These are phyloP conservation scores for Penaeus chinensis DNA, from an alignment of 1,140 invertebrate species.

Conservation along the genomic window DNA sequence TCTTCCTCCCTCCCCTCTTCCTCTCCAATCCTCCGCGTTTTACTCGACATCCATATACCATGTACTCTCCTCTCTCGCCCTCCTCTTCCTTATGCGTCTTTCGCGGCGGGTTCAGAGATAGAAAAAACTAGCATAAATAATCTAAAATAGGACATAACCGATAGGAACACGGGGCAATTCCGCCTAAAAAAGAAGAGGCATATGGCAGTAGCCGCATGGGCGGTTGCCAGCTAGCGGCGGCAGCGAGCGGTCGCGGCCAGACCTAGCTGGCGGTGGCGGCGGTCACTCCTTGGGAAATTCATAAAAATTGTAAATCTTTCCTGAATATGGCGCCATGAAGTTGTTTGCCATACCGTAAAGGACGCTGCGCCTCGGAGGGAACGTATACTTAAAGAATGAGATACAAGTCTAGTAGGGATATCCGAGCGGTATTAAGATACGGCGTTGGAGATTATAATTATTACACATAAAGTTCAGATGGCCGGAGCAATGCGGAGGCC, in stretches of 20 bases:
- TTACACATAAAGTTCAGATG: too few relatives aligned
- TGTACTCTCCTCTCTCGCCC: neutral
- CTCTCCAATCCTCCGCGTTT: neutral
- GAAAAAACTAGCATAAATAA: too few relatives aligned
- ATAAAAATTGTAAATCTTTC: slow-evolving; percentile 29
- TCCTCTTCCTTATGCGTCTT: slow-evolving; percentile 7
- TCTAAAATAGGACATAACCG: neutral
- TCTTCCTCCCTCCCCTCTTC: neutral
- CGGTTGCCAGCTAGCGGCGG: slow-evolving; percentile 3
- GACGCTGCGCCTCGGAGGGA: neutral
- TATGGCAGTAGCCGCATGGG: neutral
- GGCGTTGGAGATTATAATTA: too few relatives aligned
- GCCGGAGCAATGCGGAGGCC: too few relatives aligned
- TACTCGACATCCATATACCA: neutral
- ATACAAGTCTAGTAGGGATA: too few relatives aligned
- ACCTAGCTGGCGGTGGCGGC: too few relatives aligned
- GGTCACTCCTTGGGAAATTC: slow-evolving; percentile 10
- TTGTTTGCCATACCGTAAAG: neutral
- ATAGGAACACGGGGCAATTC: neutral
- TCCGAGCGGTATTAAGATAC: too few relatives aligned
- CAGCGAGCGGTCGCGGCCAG: neutral
- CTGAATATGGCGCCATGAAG: slow-evolving; percentile 16
- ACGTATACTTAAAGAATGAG: neutral
- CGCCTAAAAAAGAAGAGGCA: neutral
- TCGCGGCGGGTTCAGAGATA: neutral